Base-by-base conservation (phyloP, 2,888 invertebrate species). In the Seira ritae region DNA sequence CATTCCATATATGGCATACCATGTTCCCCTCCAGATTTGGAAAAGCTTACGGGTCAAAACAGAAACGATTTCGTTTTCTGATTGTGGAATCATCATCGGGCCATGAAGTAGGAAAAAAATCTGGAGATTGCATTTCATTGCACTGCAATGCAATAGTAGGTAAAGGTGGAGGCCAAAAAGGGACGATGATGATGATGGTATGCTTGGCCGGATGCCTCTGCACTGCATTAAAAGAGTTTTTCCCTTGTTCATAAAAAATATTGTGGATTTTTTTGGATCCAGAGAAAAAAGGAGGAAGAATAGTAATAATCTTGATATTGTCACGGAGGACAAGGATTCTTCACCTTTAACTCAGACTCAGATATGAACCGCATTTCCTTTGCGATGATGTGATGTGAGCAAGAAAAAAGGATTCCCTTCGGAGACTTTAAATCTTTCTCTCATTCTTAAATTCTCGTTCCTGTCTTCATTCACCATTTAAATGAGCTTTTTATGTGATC, bases 21-120 rank as follows among this genome's bases (percentile, higher is more conserved):
- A 8, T 31, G 31, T 31, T 31, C 71, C 70, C 81, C 65, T 81
- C 81, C 81, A 75, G 75, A 81, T 81, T 81, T 81, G 81, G 81
- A 81, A 75, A 76, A 81, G 81, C 81, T 81, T 81, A 81, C 75
- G 81, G 81, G 75, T 76, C 76, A 81, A 50, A 3, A 50, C 50
- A n/a, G 50, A 50, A 50, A 50, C 3, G 50, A 50, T 50, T 50
- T 50, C 15, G n/a, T 50, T 50, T 50, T 50, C 15, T 50, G 50
- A 50, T 15, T 50, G 15, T 50, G 12, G 50, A 8, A 31, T 31
- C 3, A 2, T 31, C 31, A 31, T 31, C 31, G 3, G 2, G 31
- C 31, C 8, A 31, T 50, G 3, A 50, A 50, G 50, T 31, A 31
- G 15, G 50, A 15, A 50, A 50, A 15, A 50, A 31, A 31, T 31